Conservation (phyloP, 1,140 invertebrate species). For the Bathynomus jamesi region DNA sequence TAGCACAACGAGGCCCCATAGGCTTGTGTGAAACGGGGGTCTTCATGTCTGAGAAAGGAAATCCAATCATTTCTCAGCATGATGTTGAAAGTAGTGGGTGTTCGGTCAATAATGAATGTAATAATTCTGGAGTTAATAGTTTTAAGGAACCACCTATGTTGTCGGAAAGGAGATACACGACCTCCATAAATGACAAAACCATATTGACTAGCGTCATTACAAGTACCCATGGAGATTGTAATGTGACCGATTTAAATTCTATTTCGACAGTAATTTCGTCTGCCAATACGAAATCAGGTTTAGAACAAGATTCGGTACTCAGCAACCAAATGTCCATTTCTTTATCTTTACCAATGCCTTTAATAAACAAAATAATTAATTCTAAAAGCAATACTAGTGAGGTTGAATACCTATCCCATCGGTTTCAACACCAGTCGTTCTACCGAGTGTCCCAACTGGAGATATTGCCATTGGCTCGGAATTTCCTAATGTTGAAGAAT, state of each 20-base stretch:
- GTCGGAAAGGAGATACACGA: background rate
- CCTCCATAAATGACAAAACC: background rate
- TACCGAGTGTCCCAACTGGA: too few relatives aligned
- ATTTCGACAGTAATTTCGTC: background rate
- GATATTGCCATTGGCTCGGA: too few relatives aligned
- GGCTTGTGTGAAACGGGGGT: background rate
- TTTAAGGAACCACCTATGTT: background rate
- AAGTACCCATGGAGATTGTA: background rate
- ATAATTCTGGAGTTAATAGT: background rate
- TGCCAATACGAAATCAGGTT: background rate
- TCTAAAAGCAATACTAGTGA: too few relatives aligned
- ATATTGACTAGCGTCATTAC: too few relatives aligned
- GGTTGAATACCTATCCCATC: background rate
- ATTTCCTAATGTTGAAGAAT: slow-evolving; percentile 37
- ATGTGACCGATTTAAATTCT: background rate
- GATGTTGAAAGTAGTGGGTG: background rate
- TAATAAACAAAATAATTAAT: too few relatives aligned
- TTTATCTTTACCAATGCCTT: too few relatives aligned
- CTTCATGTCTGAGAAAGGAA: slow-evolving; percentile 1
- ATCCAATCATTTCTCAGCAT: background rate
- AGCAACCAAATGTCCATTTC: too few relatives aligned
- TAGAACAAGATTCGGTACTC: background rate
- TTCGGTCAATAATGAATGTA: background rate
- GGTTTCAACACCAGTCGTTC: background rate
- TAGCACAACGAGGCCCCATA: background rate